Base-by-base conservation (phyloP, 2,888 invertebrate species). In the Heteromurus nitidus region DNA sequence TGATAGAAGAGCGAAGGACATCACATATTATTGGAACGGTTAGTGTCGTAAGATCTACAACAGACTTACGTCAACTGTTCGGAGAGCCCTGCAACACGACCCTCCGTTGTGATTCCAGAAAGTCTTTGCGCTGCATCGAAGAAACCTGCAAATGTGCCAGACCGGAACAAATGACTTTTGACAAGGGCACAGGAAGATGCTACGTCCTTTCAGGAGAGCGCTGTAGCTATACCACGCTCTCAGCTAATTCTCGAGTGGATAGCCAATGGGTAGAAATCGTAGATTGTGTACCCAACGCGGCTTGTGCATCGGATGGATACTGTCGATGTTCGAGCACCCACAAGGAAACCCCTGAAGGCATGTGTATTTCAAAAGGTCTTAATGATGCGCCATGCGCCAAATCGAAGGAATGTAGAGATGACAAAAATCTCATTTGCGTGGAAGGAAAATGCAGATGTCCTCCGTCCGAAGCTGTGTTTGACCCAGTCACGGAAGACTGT, bases 111-210 rank as follows among this genome's bases (percentile, higher is more conserved):
- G 62, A 81, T 30, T 70, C 81, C 26, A 47, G 70, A 11, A 26
- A 69, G 0, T 62, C 62, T 0, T 42, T 81, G 16, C n/a, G 65
- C 20, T 81, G 81, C 18, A 20, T 5, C 0, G 36, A 75, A 11
- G 53, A 28, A 9, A 18, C 26, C 11, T 81, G 81, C 28, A n/a
- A 65, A 5, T 81, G 81, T 36, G 28, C 65, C 13, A 81, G 65
- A 16, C 28, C 62, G 0, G 53, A 70, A 0, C 58, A 69, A 47
- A 81, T 81, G 81, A 75, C 28, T 0, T 81, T 36, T 20, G 62
- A 50, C 22, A 55, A 30, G 1, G 16, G 5, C 1, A 36, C 50
- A 28, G 31, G 53, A 5, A 74, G 67, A 18, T 81, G 81, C 55
- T 62, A 69, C 18, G 74, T 81, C 18, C 20, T 81, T 1, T 22